Base-by-base conservation (phyloP, 2,888 invertebrate genomes). In the Lithosia quadra region DNA sequence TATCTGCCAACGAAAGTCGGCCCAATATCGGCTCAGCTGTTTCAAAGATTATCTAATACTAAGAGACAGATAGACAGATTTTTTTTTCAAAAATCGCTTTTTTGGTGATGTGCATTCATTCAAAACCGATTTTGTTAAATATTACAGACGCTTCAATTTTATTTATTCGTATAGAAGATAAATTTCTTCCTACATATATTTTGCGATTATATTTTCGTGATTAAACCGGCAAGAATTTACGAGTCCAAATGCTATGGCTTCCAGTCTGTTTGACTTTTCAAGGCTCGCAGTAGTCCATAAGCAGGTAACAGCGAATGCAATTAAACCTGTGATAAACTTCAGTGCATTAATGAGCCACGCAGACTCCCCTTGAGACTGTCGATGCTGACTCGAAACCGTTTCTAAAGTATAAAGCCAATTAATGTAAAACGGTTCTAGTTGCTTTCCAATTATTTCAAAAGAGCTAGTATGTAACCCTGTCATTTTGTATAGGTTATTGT, bases 281-380 rank as follows among this genome's bases (percentile, higher is more conserved):
- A 63, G 49, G 64, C 75, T n/a, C 49, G 24, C 65, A 62, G 65
- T 73, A 73, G 75, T 74, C 63, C 7, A 43, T 73, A 66, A 68
- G 66, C 72, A 76, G 80, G 83, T 80, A 83, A 83, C 80, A 68
- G 77, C 71, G 57, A 83, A 79, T 80, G 88, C 88, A 91, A 92
- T 92, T 92, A 91, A 91, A 90, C 86, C 86, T 84, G 87, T 85
- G 74, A 79, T 84, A 86, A 88, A 90, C 89, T 91, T 87, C 84
- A 89, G 86, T 80, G 80, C 85, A 87, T 87, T 90, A 92, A 92
- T 90, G 89, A 91, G 87, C 84, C 79, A 79, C 81, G 60, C 65
- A 72, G 77, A 77, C 82, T 79, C 82, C 79, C 80, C 80, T 84
- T 83, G 81, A 80, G 76, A 85, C 79, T 75, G 79, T 65, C 60